Conservation (phyloP, 2,113 vertebrate species). For the Pseudois nayaur region DNA sequence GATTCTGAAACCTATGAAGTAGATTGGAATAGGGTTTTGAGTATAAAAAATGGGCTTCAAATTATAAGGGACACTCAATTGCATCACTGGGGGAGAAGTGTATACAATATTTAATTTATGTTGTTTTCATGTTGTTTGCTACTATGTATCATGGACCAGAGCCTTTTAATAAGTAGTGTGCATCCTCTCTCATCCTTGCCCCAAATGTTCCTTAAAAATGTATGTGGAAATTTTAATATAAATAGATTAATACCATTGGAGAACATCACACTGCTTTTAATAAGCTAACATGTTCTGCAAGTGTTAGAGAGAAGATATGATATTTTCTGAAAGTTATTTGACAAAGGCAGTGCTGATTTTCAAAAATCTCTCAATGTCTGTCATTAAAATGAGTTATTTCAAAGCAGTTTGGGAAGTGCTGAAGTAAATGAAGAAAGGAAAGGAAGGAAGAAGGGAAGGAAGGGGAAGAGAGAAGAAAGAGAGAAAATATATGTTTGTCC, state of each 20-base stretch:
- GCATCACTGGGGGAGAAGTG: not conserved
- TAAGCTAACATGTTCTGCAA: not conserved
- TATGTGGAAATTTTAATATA: not conserved
- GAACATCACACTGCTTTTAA: not conserved
- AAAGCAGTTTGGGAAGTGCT: not conserved
- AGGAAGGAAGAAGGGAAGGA: not conserved
- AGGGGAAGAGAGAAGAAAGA: not conserved
- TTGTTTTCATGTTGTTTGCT: not conserved
- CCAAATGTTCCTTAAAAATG: not conserved
- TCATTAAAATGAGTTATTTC: not conserved
- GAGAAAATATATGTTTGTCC: not conserved
- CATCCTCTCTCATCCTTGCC: not conserved
- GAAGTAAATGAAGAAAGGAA: not conserved
- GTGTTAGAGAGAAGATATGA: not conserved
- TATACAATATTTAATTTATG: not conserved
- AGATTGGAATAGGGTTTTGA: not conserved
- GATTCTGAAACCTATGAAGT: not conserved
- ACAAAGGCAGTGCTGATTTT: not conserved
- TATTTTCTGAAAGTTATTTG: not conserved
- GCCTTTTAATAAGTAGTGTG: not conserved
- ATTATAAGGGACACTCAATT: not conserved
- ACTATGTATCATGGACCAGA: not conserved
- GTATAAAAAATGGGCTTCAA: not conserved
- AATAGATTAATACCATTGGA: not conserved
- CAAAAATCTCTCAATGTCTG: not conserved